Base-by-base conservation (phyloP, 92 coral and sea anemone species). In the Paramuricea clavata region DNA sequence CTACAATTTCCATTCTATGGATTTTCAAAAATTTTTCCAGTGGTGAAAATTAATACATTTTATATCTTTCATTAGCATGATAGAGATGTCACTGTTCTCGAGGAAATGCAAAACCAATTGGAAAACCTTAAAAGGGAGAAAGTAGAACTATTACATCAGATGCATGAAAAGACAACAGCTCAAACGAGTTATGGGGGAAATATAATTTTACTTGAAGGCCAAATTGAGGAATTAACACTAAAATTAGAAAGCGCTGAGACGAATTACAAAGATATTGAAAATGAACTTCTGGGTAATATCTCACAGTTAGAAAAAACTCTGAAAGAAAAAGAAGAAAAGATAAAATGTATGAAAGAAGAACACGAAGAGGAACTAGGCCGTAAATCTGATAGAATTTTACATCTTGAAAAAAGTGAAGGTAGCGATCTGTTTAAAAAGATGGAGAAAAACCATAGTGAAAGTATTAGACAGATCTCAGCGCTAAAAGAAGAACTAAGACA, bases 91-190 rank as follows among this genome's bases (percentile, higher is more conserved):
- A 30, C 59, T 23, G 0, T 79, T 59, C 61, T 76, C 65, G 87
- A 89, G 28, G 94, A 90, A 54, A 62, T 80, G 62, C 80, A 89
- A 78, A 87, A 89, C 43, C 94, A 91, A 64, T 82, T 94, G 26
- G 94, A 93, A 28, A 79, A 70, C 19, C 85, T 90, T 13, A 89
- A 90, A 59, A 92, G 89, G 25, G 98, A 97, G 72, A 93, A 93
- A 78, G 94, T 91, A 36, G 75, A 70, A 28, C 76, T 97, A 8
- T 76, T 87, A 21, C 54, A 89, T 3, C 83, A 65, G 17, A 44
- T 93, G 69, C 89, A 94, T 6, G 93, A 90, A 81, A 98, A 94
- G 56, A 93, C 90, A 8, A 27, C 73, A 17, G 59, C 72, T 5
- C 73, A 79, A 79, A 78, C 43, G 39, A 33, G n/a, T n/a, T 26